Percentiles rank a stretch among this genome's conserved stretches.
These are phyloP conservation scores for Leptoclinus maculatus DNA, from an alignment of 2,797 vertebrate species.

Conservation along the genomic window DNA sequence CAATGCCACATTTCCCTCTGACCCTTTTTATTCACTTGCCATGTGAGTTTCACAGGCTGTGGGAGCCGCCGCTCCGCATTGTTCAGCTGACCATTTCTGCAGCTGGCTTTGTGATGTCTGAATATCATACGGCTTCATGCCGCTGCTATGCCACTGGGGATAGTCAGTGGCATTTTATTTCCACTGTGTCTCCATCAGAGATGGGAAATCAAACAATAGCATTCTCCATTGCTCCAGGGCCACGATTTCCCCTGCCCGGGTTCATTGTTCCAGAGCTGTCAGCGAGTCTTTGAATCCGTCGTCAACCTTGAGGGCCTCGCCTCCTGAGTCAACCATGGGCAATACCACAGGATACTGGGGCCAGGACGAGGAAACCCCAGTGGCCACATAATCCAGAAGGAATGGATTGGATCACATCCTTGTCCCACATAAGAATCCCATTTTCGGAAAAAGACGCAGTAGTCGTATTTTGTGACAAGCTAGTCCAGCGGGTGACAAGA, in stretches of 20 bases:
- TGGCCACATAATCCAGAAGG: slow-evolving; percentile 59
- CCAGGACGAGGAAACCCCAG: slow-evolving; percentile 57
- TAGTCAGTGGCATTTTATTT: slow-evolving; percentile 62
- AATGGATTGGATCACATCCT: slow-evolving; percentile 70
- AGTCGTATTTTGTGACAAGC: slow-evolving; percentile 38
- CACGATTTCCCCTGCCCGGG: slow-evolving; percentile 55
- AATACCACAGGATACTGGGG: slow-evolving; percentile 68
- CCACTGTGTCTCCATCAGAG: slow-evolving; percentile 62
- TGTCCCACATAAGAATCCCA: slow-evolving; percentile 31
- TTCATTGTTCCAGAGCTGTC: slow-evolving; percentile 75
- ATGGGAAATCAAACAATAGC: slow-evolving; percentile 78
- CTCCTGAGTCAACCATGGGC: slow-evolving; percentile 58
- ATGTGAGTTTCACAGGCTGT: slow-evolving; percentile 46
- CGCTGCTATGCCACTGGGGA: slow-evolving; percentile 34
- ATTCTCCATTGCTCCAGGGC: slow-evolving; percentile 50
- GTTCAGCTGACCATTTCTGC: slow-evolving; percentile 54
- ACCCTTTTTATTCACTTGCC: slow-evolving; percentile 38
- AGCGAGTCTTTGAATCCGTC: slow-evolving; percentile 75
- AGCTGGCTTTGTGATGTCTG: slow-evolving; percentile 59
- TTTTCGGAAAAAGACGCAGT: slow-evolving; percentile 29
- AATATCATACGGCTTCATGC: slow-evolving; percentile 44
- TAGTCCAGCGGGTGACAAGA: slow-evolving; percentile 31
- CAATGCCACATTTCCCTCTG: slow-evolving; percentile 32
- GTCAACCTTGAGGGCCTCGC: slow-evolving; percentile 60
- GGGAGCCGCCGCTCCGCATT: slow-evolving; percentile 34